Conservation (phyloP, 1,140 invertebrate genomes). For the Drosophila ficusphila region DNA sequence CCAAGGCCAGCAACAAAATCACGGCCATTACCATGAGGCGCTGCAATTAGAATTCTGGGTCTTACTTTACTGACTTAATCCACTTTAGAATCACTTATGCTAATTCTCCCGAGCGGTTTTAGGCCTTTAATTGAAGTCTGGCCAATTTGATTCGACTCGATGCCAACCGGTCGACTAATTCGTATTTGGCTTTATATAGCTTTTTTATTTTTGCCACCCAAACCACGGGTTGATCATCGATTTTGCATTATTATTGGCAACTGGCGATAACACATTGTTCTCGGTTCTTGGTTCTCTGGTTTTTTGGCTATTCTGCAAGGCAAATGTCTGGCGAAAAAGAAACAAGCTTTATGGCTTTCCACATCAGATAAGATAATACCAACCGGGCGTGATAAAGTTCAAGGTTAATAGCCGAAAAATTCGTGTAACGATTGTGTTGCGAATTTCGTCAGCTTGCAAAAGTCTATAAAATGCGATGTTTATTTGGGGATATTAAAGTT, state of each 20-base stretch:
- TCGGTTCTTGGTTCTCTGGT: slow-evolving; percentile 18
- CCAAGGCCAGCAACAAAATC: slow-evolving; percentile 77
- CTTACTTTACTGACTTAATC: slow-evolving; percentile 33
- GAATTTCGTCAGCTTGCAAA: slow-evolving; percentile 32
- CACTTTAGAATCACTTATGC: slow-evolving; percentile 51
- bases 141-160: slow-evolving; percentile 25
- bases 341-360: slow-evolving; percentile 42
- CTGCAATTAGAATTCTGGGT: slow-evolving; percentile 28
- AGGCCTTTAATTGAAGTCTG: slow-evolving; percentile 60
- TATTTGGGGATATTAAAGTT: background rate
- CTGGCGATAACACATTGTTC: slow-evolving; percentile 49
- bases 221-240: slow-evolving; percentile 35
- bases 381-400: slow-evolving; percentile 60
- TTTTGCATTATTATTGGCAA: slow-evolving; percentile 57
- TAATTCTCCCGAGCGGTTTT: slow-evolving; percentile 42
- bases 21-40: slow-evolving; percentile 81
- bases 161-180: slow-evolving; percentile 57
- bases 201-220: slow-evolving; percentile 17
- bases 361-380: slow-evolving; percentile 62
- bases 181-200: slow-evolving; percentile 32
- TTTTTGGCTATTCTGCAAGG: slow-evolving; percentile 26
- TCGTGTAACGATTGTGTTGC: slow-evolving; percentile 36
- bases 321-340: slow-evolving; percentile 34
- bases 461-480: slow-evolving; percentile 1
- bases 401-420: slow-evolving; percentile 61